phyloP scores from a whole-genome alignment of 1,140 invertebrate species.

The Megalopta genalis region DNA sequence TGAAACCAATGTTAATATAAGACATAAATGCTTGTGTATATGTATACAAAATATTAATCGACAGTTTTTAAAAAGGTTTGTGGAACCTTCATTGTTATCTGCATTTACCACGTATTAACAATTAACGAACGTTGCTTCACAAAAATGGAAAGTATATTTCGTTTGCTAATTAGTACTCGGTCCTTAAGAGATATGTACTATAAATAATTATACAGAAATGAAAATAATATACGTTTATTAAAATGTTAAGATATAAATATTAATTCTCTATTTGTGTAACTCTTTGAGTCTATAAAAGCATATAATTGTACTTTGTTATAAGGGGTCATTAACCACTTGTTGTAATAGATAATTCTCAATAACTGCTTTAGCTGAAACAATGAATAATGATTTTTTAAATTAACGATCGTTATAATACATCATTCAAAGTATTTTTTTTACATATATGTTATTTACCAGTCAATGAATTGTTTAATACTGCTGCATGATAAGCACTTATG shows the following conservation, averaged over 20 bases:
- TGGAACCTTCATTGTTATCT: background rate
- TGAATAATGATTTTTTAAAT: background rate
- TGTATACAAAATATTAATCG: constrained; percentile 25
- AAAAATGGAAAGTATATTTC: constrained; percentile 21
- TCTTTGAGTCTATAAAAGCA: constrained; percentile 2
- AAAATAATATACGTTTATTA: constrained; percentile 28
- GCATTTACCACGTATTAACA: constrained; percentile 6
- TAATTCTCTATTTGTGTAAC: constrained; percentile 11
- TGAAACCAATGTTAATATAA: constrained; percentile 1
- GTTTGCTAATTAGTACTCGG: constrained; percentile 1
- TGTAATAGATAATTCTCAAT: constrained; percentile 78
- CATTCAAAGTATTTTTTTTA: constrained; percentile 10
- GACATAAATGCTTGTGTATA: constrained; percentile 25
- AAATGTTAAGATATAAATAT: constrained; percentile 23
- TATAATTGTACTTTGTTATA: constrained; percentile 37
- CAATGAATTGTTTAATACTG: constrained; percentile 84
- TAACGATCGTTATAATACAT: background rate
- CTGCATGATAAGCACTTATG: constrained; percentile 90
- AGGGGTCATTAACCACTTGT: constrained; percentile 68
- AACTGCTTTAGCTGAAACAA: constrained; percentile 77
- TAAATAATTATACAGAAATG: constrained; percentile 23
- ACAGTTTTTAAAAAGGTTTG: constrained; percentile 13
- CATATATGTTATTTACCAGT: constrained; percentile 72
- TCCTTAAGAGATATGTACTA: constrained; percentile 21
- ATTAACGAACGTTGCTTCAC: constrained; percentile 11